Evolutionary conservation across 2,797 vertebrate genomes (phyloP).

Genomic region (Helostoma temminkii): DNA sequence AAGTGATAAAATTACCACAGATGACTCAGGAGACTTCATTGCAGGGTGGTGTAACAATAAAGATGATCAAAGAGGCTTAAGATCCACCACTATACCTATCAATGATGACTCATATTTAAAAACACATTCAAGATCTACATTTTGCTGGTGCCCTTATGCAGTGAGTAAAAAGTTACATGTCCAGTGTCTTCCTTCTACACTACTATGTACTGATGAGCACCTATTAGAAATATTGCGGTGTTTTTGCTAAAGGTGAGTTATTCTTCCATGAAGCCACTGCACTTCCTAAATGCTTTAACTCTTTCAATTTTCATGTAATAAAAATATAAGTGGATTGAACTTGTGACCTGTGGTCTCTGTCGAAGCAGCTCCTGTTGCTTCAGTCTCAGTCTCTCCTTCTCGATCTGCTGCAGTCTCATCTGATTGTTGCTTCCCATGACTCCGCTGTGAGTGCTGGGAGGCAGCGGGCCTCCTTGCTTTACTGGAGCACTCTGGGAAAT

Average conservation of each 20-base stretch:
- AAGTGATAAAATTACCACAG: constrained; percentile 76
- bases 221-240: background rate
- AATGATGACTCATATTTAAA: constrained; percentile 50
- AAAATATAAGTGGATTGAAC: constrained; percentile 17
- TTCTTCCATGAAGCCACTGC: background rate
- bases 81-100: constrained; percentile 17
- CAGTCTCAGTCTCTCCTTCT: constrained; percentile 94
- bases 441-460: constrained; percentile 87
- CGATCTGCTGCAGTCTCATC: constrained; percentile 95
- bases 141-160: background rate
- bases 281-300: background rate
- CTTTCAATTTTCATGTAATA: background rate
- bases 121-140: background rate
- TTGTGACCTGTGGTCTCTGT: constrained; percentile 97
- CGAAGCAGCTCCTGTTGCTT: constrained; percentile 98
- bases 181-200: background rate
- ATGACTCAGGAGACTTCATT: constrained; percentile 73
- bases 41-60: constrained; percentile 62
- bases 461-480: constrained; percentile 90
- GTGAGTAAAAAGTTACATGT: background rate
- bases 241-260: background rate
- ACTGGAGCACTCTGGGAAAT: constrained; percentile 94
- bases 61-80: constrained; percentile 57
- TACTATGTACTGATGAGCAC: background rate
- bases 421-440: constrained; percentile 88